These are phyloP conservation scores for Nestor notabilis DNA, from an alignment of 2,113 vertebrate species.

Conservation along the genomic window DNA sequence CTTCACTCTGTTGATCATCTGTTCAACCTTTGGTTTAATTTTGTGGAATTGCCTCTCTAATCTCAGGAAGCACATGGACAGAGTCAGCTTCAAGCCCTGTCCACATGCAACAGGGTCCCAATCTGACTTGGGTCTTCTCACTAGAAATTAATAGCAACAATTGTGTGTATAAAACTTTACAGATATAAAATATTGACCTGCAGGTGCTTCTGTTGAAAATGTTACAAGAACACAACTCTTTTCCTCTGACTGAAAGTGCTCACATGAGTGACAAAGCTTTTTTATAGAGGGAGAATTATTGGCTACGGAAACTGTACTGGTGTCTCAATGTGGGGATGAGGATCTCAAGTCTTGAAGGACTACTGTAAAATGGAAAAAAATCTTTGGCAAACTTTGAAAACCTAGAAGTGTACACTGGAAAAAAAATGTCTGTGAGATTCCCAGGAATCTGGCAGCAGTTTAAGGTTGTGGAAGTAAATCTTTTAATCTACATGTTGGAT, in stretches of 20 bases:
- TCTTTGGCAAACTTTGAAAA: not conserved
- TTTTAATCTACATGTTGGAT: not conserved
- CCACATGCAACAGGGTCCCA: rapidly evolving
- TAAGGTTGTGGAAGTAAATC: not conserved
- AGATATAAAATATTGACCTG: not conserved
- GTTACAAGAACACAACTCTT: not conserved
- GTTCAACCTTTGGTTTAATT: not conserved
- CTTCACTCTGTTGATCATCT: not conserved
- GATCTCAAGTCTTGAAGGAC: not conserved
- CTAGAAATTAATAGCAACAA: not conserved
- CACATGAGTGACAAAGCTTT: not conserved
- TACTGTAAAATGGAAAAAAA: not conserved
- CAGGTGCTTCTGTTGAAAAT: not conserved
- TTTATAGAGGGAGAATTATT: not conserved
- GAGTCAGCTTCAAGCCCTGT: not conserved
- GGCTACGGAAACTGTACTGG: not conserved
- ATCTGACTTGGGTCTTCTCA: not conserved
- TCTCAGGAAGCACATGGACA: not conserved
- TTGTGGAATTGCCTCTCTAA: not conserved
- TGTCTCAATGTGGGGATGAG: not conserved
- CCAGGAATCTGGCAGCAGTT: not conserved
- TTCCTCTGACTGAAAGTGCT: not conserved
- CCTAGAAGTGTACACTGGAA: not conserved
- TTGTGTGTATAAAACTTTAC: not conserved
- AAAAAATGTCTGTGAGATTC: not conserved